These are phyloP conservation scores for Corella eumyota DNA, from an alignment of 23 tunicate species.

Conservation along the genomic window DNA sequence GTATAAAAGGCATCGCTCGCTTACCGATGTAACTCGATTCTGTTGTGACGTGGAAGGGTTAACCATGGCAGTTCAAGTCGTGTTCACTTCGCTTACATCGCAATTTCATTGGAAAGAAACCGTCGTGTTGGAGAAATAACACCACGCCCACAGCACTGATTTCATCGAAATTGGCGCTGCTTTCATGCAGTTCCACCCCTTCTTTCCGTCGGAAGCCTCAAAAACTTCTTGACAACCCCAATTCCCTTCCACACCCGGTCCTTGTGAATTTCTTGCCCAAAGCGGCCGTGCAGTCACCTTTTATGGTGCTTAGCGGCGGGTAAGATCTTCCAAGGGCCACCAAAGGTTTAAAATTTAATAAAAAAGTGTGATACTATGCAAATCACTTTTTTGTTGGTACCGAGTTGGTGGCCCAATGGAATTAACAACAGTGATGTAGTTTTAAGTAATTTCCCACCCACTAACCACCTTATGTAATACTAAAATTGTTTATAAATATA, in stretches of 20 bases:
- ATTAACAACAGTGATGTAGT: slow-evolving; percentile 8
- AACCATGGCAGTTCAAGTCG: slow-evolving; percentile 39
- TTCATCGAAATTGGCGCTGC: slow-evolving; percentile 42
- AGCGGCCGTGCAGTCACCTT: slow-evolving; percentile 64
- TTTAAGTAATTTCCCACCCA: no score
- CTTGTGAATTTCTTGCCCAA: slow-evolving; percentile 24
- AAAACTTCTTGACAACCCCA: no score
- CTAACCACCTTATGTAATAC: no score
- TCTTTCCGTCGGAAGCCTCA: slow-evolving; percentile 1
- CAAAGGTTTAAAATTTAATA: slow-evolving; percentile 20
- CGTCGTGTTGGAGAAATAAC: no score
- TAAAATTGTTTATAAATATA: no score
- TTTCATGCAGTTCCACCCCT: slow-evolving; percentile 46
- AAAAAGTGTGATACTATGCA: no score
- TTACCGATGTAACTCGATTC: slow-evolving; percentile 18
- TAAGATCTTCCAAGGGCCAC: slow-evolving; percentile 62
- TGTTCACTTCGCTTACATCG: slow-evolving; percentile 62
- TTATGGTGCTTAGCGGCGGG: slow-evolving; percentile 60
- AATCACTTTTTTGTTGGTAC: no score
- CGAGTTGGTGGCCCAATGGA: slow-evolving; percentile 48
- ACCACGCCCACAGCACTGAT: no score
- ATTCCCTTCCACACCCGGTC: slow-evolving; percentile 62
- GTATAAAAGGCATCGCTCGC: background rate
- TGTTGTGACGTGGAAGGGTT: slow-evolving; percentile 68
- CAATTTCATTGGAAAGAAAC: no score